Percentiles rank a stretch among this genome's conserved stretches.
Conservation (phyloP, 1,140 invertebrate species). For the Globodera rostochiensis region DNA sequence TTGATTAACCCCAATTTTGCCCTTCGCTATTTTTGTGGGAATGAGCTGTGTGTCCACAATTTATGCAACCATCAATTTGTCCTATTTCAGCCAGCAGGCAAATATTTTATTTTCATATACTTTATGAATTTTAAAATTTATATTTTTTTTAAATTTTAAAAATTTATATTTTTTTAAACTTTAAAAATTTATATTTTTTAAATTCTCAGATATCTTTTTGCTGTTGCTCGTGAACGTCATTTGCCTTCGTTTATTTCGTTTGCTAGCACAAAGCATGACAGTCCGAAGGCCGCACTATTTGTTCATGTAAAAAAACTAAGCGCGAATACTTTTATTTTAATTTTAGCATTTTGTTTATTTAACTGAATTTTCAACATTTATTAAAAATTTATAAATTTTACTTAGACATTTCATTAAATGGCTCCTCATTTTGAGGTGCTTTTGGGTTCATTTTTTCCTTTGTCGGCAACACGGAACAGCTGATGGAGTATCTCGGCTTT, state of each 20-base stretch:
- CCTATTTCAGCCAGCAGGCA: conserved; percentile 30
- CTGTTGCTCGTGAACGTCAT: conserved; percentile 54
- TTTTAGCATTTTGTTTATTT: background rate
- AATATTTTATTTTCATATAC: too few species aligned
- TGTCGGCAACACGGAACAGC: conserved; percentile 34
- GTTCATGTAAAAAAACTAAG: conserved; percentile 35
- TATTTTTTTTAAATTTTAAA: too few species aligned
- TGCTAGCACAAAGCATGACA: conserved; percentile 48
- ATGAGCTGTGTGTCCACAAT: conserved; percentile 46
- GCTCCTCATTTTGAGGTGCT: conserved; percentile 17
- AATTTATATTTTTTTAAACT: too few species aligned
- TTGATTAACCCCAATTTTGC: conserved; percentile 21
- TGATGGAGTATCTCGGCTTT: conserved; percentile 47
- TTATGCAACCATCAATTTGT: conserved; percentile 50
- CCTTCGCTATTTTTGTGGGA: conserved; percentile 55
- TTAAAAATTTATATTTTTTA: background rate
- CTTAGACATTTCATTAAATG: too few species aligned
- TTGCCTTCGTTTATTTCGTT: conserved; percentile 51
- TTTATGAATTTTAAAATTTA: too few species aligned
- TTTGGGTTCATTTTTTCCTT: conserved; percentile 49
- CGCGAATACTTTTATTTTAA: too few species aligned
- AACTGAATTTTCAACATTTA: background rate
- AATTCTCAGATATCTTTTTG: conserved; percentile 48
- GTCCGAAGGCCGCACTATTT: conserved; percentile 43
- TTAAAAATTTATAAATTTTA: too few species aligned